Evolutionary conservation across 2,888 invertebrate genomes (phyloP).

Genomic region (Pseudoips prasinana): DNA sequence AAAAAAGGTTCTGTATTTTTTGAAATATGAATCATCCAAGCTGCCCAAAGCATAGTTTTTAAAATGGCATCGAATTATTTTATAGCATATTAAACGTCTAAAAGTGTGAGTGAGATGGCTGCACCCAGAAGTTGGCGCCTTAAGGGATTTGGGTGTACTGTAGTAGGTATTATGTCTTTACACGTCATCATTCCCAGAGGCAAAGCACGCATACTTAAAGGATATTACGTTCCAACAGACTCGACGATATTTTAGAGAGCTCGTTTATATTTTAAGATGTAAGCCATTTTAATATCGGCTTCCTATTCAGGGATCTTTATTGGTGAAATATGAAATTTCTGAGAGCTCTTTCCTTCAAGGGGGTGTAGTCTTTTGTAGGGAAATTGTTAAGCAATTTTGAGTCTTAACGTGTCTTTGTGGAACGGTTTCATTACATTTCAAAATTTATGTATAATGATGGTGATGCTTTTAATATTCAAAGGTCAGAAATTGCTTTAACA

Average conservation of each 20-base stretch:
- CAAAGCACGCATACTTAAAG: conserved; percentile 26
- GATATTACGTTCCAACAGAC: conserved; percentile 34
- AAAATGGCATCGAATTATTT: no score
- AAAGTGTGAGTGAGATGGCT: no score
- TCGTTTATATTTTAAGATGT: conserved; percentile 37
- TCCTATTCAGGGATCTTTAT: conserved; percentile 37
- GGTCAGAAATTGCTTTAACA: no score
- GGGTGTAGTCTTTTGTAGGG: conserved; percentile 17
- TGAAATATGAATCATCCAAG: no score
- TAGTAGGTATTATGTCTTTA: no score
- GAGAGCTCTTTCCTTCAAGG: conserved; percentile 21
- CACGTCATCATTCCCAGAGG: conserved; percentile 6
- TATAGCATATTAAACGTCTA: no score
- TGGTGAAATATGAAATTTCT: conserved; percentile 46
- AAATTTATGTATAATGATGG: not conserved
- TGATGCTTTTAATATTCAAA: no score
- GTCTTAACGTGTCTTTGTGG: conserved; percentile 18
- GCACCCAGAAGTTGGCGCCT: no score
- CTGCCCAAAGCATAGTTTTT: no score
- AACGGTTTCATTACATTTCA: conserved; percentile 4
- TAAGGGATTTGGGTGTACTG: no score
- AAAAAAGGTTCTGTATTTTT: no score
- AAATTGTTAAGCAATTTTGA: conserved; percentile 29
- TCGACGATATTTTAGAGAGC: conserved; percentile 31
- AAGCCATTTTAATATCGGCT: conserved; percentile 52